Percentiles rank a stretch among this genome's conserved stretches.
Evolutionary conservation across 2,113 vertebrate genomes (phyloP).

Genomic region (Ptyas mucosa): DNA sequence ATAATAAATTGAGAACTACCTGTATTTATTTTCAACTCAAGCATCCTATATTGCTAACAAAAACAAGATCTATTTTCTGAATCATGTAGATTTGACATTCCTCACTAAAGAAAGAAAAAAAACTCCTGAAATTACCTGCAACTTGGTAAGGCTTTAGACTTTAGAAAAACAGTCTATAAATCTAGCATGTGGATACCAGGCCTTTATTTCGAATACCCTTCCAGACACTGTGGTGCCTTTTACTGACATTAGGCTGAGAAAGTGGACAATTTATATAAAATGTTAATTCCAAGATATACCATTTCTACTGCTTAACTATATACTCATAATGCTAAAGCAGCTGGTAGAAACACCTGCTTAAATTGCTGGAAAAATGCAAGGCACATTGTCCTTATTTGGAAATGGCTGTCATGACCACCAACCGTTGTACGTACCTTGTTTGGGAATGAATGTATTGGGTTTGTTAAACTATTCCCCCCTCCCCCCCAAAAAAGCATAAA

Average conservation of each 20-base stretch:
- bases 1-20: not conserved
- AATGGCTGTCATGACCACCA: not conserved
- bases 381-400: not conserved
- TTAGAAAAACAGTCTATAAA: not conserved
- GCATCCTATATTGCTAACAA: not conserved
- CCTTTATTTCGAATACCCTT: not conserved
- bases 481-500: not conserved
- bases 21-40: not conserved
- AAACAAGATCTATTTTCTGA: not conserved
- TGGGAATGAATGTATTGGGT: not conserved
- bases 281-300: not conserved
- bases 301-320: not conserved
- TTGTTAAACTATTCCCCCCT: not conserved
- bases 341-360: slow-evolving; percentile 5
- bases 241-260: not conserved
- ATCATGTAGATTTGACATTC: not conserved
- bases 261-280: not conserved
- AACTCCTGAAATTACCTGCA: not conserved
- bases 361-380: slow-evolving; percentile 1
- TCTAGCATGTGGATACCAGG: not conserved
- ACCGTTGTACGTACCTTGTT: not conserved
- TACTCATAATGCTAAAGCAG: not conserved
- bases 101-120: not conserved
- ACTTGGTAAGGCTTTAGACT: not conserved
- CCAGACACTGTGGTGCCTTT: not conserved